Evolutionary conservation across 2,888 invertebrate species (phyloP), one percentile per base, ranked within the genome.

Genomic region (Ceraclea dissimilis): DNA sequence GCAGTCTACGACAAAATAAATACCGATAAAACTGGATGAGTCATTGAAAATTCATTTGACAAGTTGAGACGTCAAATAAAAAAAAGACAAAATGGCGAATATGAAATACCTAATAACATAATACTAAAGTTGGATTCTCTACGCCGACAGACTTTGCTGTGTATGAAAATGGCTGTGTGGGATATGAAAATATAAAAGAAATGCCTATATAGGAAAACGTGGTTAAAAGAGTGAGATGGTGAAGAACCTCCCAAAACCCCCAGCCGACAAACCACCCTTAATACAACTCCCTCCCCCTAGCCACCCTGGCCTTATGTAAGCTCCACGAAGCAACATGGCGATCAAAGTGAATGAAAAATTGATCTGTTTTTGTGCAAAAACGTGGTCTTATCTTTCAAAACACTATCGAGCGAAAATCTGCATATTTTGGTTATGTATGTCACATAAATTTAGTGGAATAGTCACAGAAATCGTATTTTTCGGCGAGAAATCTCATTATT

Each of bases 301-400:
- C 13, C 16, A 39, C 39, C 39, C 39, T 39, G 39, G 5, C 39
- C 39, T 46, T 46, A 46, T 20, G 46, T 46, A 46, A 46, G 18
- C 5, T 6, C 8, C 6, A 16, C 4, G 46, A 18, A 20, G 46
- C 46, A 20, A 46, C 19, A 22, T 49, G 49, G 21, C 21, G 48
- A 31, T 47, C 20, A 17, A 26, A 39, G 13, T 54, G 54, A 54
- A 54, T 54, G 54, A 54, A 54, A 49, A 54, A 54, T 54, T 54
- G 54, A 54, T 54, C 43, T 54, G 54, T 54, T 54, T 54, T 49
- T 54, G 49, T 22, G 20, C 49, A 16, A 53, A 48, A 20, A 20
- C 47, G 16, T 49, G 46, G 19, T 39, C 13, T 39, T 39, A 39
- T 39, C 39, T 13, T n/a, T 39, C 39, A 39, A 39, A 39, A 39